A percentile compares a stretch with the other conserved stretches of the same genome.
Conservation (phyloP, 2,113 vertebrate genomes). For the Sardina pilchardus region DNA sequence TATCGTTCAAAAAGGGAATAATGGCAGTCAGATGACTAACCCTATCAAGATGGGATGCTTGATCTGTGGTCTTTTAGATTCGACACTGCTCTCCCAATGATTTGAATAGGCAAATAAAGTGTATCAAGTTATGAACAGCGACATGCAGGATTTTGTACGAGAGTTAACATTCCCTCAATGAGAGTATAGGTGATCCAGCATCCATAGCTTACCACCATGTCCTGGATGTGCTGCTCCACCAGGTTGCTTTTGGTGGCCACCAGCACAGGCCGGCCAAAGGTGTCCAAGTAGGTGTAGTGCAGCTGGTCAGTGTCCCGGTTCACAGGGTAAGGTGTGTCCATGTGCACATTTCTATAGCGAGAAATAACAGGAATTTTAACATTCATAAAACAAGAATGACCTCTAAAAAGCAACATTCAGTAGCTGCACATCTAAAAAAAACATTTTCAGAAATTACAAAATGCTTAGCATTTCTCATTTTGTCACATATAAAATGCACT, state of each 20-base stretch:
- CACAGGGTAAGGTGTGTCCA: constrained; percentile 92
- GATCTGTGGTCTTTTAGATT: not conserved
- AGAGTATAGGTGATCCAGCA: not conserved
- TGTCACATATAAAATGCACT: constrained; percentile 53
- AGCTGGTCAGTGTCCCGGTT: constrained; percentile 83
- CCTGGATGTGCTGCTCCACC: constrained; percentile 98
- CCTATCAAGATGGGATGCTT: not conserved
- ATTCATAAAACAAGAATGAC: not conserved
- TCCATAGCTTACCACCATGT: constrained; percentile 83
- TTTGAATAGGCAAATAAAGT: not conserved
- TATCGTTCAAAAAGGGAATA: not conserved
- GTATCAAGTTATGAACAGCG: no score
- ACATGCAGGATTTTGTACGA: not conserved
- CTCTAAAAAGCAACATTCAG: not conserved
- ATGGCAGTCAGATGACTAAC: not conserved
- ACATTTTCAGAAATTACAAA: not conserved
- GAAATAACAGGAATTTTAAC: not conserved
- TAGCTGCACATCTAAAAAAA: not conserved
- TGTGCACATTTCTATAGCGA: constrained; percentile 82
- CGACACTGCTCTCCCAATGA: not conserved
- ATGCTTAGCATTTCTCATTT: not conserved
- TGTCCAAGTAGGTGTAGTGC: constrained; percentile 96
- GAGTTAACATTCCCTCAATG: not conserved
- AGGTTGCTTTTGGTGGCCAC: constrained; percentile 92
- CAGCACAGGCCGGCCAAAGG: constrained; percentile 92